Evolutionary conservation across 2,888 invertebrate genomes (phyloP).

Genomic region (Chloroclystis v-ata): DNA sequence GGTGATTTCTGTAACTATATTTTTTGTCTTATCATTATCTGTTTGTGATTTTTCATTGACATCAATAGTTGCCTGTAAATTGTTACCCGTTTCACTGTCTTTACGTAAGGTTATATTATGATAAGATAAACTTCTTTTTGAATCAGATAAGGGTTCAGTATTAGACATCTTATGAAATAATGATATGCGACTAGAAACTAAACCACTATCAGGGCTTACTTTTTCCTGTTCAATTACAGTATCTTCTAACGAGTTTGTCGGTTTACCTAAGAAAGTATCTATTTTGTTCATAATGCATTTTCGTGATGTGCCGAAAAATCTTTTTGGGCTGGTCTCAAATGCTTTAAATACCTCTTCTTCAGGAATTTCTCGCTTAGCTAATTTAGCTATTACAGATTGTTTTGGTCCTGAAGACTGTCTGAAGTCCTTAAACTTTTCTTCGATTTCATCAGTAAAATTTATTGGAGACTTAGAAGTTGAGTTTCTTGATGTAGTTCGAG

Average conservation of each 20-base stretch:
- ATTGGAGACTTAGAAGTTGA: slow-evolving; percentile 32
- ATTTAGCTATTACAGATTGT: slow-evolving; percentile 41
- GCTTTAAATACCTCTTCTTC: slow-evolving; percentile 73
- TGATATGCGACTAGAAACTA: slow-evolving; percentile 71
- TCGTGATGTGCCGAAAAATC: slow-evolving; percentile 71
- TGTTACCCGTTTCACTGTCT: slow-evolving; percentile 34
- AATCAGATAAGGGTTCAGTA: slow-evolving; percentile 52
- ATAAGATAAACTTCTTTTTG: slow-evolving; percentile 49
- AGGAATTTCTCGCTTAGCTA: slow-evolving; percentile 64
- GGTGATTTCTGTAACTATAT: slow-evolving; percentile 17
- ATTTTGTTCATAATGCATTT: slow-evolving; percentile 69
- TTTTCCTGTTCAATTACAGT: slow-evolving; percentile 37
- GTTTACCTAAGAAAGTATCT: slow-evolving; percentile 63
- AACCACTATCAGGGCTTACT: slow-evolving; percentile 57
- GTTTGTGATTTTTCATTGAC: slow-evolving; percentile 15
- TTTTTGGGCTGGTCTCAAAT: slow-evolving; percentile 71
- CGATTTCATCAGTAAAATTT: slow-evolving; percentile 16
- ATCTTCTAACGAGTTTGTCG: slow-evolving; percentile 39
- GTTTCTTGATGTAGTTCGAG: slow-evolving; percentile 28
- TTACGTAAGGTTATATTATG: slow-evolving; percentile 50
- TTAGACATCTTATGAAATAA: slow-evolving; percentile 65
- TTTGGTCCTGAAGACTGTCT: neutral
- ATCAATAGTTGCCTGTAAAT: slow-evolving; percentile 17
- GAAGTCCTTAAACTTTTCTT: slow-evolving; percentile 10
- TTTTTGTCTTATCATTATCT: slow-evolving; percentile 6